A percentile compares a stretch with the other conserved stretches of the same genome.
These are phyloP conservation scores for Lamellibrachia luymesi DNA, from an alignment of 1,140 invertebrate genomes.

Conservation along the genomic window DNA sequence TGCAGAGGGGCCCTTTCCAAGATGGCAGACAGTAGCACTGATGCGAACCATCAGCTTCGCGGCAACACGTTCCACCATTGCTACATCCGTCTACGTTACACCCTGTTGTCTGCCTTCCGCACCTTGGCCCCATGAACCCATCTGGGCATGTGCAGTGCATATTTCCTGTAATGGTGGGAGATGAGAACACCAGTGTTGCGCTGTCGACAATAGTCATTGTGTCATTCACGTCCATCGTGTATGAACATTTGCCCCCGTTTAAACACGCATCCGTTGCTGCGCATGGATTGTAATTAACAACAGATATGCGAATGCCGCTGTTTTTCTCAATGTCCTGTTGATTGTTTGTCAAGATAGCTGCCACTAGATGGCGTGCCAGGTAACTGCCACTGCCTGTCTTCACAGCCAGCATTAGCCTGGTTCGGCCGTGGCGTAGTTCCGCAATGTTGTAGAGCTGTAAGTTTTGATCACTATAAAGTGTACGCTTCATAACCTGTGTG, in stretches of 20 bases:
- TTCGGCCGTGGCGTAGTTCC: constrained; percentile 49
- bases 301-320: not conserved
- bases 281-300: constrained; percentile 10
- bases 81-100: constrained; percentile 88
- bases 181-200: not conserved
- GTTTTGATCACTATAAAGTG: constrained; percentile 58
- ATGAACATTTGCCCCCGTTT: constrained; percentile 26
- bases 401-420: constrained; percentile 34
- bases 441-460: constrained; percentile 63
- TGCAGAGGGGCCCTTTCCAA: constrained; percentile 79
- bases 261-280: constrained; percentile 14
- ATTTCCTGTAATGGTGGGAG: not conserved
- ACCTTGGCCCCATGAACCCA: constrained; percentile 74
- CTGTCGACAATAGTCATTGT: not conserved
- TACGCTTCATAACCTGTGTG: constrained; percentile 67
- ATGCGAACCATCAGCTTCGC: constrained; percentile 69
- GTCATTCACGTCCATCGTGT: not conserved
- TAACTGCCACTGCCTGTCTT: constrained; percentile 28
- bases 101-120: constrained; percentile 82
- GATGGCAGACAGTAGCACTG: constrained; percentile 75
- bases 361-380: constrained; percentile 27
- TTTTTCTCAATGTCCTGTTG: constrained; percentile 12
- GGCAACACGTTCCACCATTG: constrained; percentile 76
- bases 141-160: constrained; percentile 63
- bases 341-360: constrained; percentile 22